Evolutionary conservation across 1,140 invertebrate species (phyloP).

Genomic region (Euwallacea fornicatus): DNA sequence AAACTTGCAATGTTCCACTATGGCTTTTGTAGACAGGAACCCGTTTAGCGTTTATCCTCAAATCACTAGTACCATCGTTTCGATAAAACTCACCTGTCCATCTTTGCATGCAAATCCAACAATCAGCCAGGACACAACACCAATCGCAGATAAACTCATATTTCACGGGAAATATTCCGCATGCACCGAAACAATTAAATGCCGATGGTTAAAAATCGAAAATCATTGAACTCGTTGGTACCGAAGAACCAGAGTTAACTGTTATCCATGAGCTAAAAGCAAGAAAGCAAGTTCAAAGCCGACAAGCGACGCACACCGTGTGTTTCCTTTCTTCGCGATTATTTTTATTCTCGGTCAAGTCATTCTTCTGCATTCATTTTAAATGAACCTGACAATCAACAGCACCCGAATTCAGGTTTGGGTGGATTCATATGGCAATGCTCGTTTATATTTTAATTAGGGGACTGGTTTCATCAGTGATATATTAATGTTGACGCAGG

Average conservation of each 20-base stretch:
- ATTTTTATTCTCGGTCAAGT: conserved; percentile 17
- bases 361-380: conserved; percentile 1
- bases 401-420: not conserved
- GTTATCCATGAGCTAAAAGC: conserved; percentile 21
- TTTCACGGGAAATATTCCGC: too few species aligned
- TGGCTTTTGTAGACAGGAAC: too few species aligned
- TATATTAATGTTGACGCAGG: too few species aligned
- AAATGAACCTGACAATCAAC: not conserved
- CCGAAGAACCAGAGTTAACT: conserved; percentile 15
- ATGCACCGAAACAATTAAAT: not conserved
- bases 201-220: not conserved
- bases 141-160: too few species aligned
- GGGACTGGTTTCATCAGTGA: not conserved
- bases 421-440: too few species aligned
- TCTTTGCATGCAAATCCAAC: not conserved
- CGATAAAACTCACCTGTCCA: not conserved
- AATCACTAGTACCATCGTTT: too few species aligned
- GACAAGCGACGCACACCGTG: not conserved
- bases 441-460: not conserved
- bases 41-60: too few species aligned
- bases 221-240: conserved; percentile 19
- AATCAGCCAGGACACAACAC: not conserved
- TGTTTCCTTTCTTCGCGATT: conserved; percentile 7
- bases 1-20: too few species aligned
- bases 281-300: conserved; percentile 33